Evolutionary conservation across 2,113 vertebrate species (phyloP).

Genomic region (Mastomys natalensis): DNA sequence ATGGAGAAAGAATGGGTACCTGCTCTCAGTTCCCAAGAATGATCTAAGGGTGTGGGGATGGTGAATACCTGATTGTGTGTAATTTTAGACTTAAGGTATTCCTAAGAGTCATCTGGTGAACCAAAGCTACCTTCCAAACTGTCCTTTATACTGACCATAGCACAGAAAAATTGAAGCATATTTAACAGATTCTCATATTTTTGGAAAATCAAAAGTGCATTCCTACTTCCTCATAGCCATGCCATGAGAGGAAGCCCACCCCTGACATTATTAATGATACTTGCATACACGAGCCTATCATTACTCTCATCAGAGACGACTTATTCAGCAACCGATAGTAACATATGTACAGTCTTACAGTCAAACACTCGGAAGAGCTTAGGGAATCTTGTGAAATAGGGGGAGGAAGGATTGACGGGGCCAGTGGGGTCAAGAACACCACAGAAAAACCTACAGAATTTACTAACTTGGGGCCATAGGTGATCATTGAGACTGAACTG

Average conservation of each 20-base stretch:
- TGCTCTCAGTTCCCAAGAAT: not conserved
- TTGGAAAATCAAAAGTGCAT: not conserved
- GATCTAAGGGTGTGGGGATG: not conserved
- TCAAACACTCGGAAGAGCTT: not conserved
- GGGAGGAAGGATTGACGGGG: not conserved
- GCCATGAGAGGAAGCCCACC: too few relatives aligned
- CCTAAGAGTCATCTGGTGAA: not conserved
- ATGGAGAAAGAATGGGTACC: not conserved
- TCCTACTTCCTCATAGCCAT: not conserved
- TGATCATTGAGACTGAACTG: not conserved
- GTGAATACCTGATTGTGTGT: not conserved
- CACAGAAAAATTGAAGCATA: not conserved
- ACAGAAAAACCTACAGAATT: not conserved
- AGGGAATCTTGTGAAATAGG: not conserved
- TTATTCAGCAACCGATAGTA: not conserved
- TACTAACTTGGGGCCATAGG: not conserved
- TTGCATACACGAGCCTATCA: not conserved
- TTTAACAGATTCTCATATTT: not conserved
- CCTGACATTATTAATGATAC: not conserved
- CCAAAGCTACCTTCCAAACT: not conserved
- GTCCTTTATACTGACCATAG: not conserved
- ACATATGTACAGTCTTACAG: not conserved
- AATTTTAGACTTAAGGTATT: not conserved
- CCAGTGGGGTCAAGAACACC: not conserved
- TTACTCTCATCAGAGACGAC: not conserved